Percentiles rank a stretch among this genome's conserved stretches.
phyloP scores from a whole-genome alignment of 2,797 vertebrate genomes.

The Hippopotamyrus pictus region DNA sequence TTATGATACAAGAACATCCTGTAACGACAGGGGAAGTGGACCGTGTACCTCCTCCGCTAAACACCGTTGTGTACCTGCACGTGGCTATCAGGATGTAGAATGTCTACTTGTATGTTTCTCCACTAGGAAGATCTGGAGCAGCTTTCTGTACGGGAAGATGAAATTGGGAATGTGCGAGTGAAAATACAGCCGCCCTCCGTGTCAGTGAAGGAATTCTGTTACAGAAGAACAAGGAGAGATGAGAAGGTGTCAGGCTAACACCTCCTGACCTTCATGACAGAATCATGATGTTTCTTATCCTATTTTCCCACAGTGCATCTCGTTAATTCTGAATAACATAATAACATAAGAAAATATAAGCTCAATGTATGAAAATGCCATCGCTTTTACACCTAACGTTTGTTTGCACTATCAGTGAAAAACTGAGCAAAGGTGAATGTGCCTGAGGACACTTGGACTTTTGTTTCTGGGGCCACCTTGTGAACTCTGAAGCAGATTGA shows the following conservation, averaged over 20 bases:
- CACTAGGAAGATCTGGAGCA: not conserved
- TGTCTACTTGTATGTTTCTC: not conserved
- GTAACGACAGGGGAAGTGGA: not conserved
- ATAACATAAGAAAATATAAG: not conserved
- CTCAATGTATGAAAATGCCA: not conserved
- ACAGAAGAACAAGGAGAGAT: not conserved
- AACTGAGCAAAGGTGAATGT: not conserved
- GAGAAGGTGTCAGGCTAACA: not conserved
- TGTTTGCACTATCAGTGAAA: not conserved
- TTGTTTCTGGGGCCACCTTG: slow-evolving; percentile 22
- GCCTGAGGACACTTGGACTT: slow-evolving; percentile 28
- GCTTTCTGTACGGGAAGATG: not conserved
- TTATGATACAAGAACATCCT: not conserved
- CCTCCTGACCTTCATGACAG: not conserved
- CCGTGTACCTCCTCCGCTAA: not conserved
- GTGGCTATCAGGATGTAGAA: too few species aligned
- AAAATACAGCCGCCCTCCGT: not conserved
- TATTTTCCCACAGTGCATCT: not conserved
- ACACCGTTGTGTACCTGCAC: not conserved
- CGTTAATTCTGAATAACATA: not conserved
- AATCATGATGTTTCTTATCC: not conserved
- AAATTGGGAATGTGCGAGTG: not conserved
- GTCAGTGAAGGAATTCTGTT: not conserved
- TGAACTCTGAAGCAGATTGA: slow-evolving; percentile 11
- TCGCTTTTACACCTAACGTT: not conserved